A percentile compares a stretch with the other conserved stretches of the same genome.
Conservation (phyloP, 2,113 vertebrate species). For the Lasiurus cinereus region DNA sequence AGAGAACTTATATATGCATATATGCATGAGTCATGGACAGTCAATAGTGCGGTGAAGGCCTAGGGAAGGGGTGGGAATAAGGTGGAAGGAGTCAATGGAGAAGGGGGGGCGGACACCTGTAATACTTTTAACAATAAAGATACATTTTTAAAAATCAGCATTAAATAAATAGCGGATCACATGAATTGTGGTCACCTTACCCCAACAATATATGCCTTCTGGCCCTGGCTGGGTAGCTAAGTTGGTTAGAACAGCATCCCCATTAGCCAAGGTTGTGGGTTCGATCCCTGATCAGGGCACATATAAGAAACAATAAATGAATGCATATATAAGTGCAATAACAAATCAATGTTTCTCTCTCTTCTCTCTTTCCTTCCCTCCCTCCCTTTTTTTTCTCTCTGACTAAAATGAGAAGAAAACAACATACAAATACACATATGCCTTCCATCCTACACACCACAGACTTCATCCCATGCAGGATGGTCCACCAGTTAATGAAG, state of each 20-base stretch:
- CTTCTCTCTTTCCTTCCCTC: neutral
- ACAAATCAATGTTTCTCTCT: neutral
- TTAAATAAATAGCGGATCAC: neutral
- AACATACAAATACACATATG: neutral
- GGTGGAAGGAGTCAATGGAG: too few species aligned
- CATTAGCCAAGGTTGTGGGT: neutral
- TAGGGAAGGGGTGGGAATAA: too few species aligned
- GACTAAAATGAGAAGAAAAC: neutral
- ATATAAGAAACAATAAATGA: neutral
- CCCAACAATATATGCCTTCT: neutral
- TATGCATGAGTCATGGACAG: too few species aligned
- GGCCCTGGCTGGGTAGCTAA: neutral
- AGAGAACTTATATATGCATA: too few species aligned
- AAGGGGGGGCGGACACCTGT: too few species aligned
- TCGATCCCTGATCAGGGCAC: neutral
- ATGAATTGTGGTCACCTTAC: neutral
- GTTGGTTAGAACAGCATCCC: neutral
- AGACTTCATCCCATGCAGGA: neutral
- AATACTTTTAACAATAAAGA: too few species aligned
- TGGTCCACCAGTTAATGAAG: neutral
- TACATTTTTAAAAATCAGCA: conserved; percentile 2
- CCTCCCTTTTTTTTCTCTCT: neutral
- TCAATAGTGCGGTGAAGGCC: too few species aligned
- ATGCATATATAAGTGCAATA: neutral
- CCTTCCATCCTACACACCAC: neutral